Base-by-base conservation (phyloP, 2,888 invertebrate genomes). In the Sicus ferrugineus region DNA sequence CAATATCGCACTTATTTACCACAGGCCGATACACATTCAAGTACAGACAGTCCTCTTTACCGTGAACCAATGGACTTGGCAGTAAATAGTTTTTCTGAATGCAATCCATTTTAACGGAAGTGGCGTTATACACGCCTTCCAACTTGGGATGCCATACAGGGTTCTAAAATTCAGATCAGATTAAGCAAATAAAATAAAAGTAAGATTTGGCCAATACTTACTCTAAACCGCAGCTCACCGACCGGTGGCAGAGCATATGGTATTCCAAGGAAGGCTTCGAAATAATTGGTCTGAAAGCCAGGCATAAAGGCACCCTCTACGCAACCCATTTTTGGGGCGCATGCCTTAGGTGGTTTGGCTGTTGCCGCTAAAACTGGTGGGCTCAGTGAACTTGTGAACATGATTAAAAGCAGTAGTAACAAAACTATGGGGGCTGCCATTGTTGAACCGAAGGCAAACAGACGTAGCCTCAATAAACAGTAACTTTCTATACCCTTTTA, bases 1-100 rank as follows among this genome's bases (percentile, higher is more conserved):
- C n/a, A n/a, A n/a, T n/a, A n/a, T n/a, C n/a, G n/a, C 9, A 42
- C 14, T 4, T 3, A 72, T 76, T 75, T 66, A 79, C 80, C 67
- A 65, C 71, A 16, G 86, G 87, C 2, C 85, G 83, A 73, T 86
- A 88, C 0, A 88, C 83, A 75, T 88, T 88, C 16, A 88, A 73
- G 70, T 87, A 88, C 7, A 88, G 81, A 67, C 88, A 88, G 75
- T 88, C 88, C 77, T 88, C 88, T 23, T 79, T 77, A 4, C 88
- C 88, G 70, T 83, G 80, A 14, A 87, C 79, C 0, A 74, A 7
- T 0, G 83, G 81, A 11, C 74, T 73, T 2, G 81, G 79, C 65
- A 85, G 16, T 4, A 87, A 74, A 74, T 86, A 86, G 77, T 88
- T 87, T 78, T 87, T 87, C 76, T 88, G 88, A 62, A 87, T 82